Conservation (phyloP, 2,113 vertebrate genomes). For the Callithrix jacchus region DNA sequence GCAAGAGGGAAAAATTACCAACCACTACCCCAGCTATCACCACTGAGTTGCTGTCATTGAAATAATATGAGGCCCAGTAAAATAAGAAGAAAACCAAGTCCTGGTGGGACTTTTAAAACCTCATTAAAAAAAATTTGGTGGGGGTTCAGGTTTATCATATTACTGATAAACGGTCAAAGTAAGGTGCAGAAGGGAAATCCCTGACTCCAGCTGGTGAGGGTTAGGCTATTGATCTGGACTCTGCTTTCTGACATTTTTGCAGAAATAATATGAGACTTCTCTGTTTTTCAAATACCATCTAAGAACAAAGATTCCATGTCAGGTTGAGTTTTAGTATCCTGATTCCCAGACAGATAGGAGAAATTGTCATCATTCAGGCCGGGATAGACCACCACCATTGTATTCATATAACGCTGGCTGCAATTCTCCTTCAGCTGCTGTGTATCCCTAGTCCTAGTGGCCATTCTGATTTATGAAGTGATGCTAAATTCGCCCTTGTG, state of each 20-base stretch:
- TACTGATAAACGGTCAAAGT: constrained; percentile 48
- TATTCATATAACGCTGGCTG: neutral
- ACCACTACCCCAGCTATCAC: neutral
- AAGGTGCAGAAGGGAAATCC: constrained; percentile 35
- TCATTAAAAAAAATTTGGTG: neutral
- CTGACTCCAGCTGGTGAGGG: neutral
- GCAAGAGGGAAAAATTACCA: constrained; percentile 60
- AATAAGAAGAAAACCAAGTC: neutral
- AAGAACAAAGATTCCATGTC: neutral
- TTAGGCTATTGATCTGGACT: neutral
- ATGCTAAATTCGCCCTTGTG: neutral
- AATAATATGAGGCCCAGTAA: neutral
- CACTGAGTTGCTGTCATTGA: neutral
- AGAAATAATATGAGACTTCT: neutral
- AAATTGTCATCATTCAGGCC: neutral
- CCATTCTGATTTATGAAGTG: neutral
- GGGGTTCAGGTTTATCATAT: neutral
- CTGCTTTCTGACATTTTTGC: constrained; percentile 8
- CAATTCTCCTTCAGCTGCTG: neutral
- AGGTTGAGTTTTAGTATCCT: neutral
- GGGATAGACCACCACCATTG: neutral
- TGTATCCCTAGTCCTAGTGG: neutral
- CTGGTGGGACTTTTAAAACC: neutral
- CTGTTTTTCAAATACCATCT: neutral
- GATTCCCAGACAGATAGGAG: neutral